These are phyloP conservation scores for Triops cancriformis DNA, from an alignment of 1,140 invertebrate genomes.

Conservation along the genomic window DNA sequence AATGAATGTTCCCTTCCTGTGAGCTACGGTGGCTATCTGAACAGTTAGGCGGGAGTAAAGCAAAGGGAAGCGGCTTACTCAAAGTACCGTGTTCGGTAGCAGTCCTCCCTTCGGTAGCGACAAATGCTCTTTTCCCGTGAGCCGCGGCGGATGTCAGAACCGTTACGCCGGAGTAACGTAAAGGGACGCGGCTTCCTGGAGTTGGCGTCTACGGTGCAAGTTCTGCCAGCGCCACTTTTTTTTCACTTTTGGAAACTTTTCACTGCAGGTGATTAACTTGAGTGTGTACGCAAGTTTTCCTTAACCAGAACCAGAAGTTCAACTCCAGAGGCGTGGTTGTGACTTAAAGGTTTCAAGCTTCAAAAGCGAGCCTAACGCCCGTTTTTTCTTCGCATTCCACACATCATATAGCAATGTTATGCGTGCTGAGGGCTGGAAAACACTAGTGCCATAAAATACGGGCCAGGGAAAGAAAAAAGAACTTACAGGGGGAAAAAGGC, in stretches of 20 bases:
- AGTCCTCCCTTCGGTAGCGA: too few relatives aligned
- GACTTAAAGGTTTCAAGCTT: background rate
- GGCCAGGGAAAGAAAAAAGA: background rate
- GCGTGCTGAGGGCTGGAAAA: constrained; percentile 4
- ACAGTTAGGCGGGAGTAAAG: too few relatives aligned
- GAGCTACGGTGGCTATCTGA: too few relatives aligned
- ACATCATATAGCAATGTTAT: constrained; percentile 7
- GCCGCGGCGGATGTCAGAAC: too few relatives aligned
- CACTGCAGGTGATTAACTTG: background rate
- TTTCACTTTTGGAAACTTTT: background rate
- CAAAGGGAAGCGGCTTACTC: too few relatives aligned
- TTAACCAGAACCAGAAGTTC: background rate
- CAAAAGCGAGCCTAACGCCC: background rate
- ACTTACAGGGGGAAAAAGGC: background rate
- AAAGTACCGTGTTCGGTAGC: too few relatives aligned
- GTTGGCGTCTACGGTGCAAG: too few relatives aligned
- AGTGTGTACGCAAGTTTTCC: background rate
- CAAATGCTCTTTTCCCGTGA: too few relatives aligned
- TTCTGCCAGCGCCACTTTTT: too few relatives aligned
- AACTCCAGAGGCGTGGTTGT: background rate
- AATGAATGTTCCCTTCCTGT: too few relatives aligned
- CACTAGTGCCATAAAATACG: background rate
- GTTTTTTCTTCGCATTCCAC: background rate
- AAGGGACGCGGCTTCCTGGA: too few relatives aligned
- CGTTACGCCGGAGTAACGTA: too few relatives aligned